Percentiles rank a stretch among this genome's conserved stretches.
Conservation (phyloP, 1,140 invertebrate genomes). For the Bacillus rossius region DNA sequence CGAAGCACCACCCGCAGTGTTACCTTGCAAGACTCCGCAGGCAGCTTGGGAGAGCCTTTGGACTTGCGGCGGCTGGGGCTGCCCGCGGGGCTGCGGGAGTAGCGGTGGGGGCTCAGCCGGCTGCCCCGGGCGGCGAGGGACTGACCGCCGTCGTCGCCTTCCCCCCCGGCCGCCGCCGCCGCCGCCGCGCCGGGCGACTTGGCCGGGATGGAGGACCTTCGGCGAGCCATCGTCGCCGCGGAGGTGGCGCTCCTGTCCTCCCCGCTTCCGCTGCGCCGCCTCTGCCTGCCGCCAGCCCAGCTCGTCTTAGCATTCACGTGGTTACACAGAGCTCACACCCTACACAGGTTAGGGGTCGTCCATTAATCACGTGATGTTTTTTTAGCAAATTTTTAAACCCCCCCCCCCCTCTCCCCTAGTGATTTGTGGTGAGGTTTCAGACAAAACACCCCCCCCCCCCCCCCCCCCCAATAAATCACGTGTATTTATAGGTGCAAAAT, state of each 20-base stretch:
- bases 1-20: too few relatives aligned
- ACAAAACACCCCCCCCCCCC: too few relatives aligned
- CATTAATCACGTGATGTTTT: too few relatives aligned
- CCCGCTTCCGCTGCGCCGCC: slow-evolving; percentile 13
- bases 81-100: slow-evolving; percentile 25
- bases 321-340: too few relatives aligned
- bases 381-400: too few relatives aligned
- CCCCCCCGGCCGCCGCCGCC: slow-evolving; percentile 56
- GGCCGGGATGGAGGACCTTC: slow-evolving; percentile 9
- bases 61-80: slow-evolving; percentile 21
- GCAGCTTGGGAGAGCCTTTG: neutral
- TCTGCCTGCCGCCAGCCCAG: neutral
- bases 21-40: too few relatives aligned
- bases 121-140: slow-evolving; percentile 4
- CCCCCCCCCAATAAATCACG: too few relatives aligned
- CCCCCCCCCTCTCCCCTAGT: too few relatives aligned
- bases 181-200: slow-evolving; percentile 37
- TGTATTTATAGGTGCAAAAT: too few relatives aligned
- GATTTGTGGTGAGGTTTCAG: too few relatives aligned
- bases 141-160: slow-evolving; percentile 42
- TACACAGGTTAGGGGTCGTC: too few relatives aligned
- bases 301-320: too few relatives aligned
- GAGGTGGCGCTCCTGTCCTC: slow-evolving; percentile 2
- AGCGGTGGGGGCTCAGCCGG: slow-evolving; percentile 24
- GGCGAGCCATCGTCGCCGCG: neutral